A percentile compares a stretch with the other conserved stretches of the same genome.
These are phyloP conservation scores for Sinotaia quadrata DNA, from an alignment of 2,888 invertebrate genomes.

Conservation along the genomic window DNA sequence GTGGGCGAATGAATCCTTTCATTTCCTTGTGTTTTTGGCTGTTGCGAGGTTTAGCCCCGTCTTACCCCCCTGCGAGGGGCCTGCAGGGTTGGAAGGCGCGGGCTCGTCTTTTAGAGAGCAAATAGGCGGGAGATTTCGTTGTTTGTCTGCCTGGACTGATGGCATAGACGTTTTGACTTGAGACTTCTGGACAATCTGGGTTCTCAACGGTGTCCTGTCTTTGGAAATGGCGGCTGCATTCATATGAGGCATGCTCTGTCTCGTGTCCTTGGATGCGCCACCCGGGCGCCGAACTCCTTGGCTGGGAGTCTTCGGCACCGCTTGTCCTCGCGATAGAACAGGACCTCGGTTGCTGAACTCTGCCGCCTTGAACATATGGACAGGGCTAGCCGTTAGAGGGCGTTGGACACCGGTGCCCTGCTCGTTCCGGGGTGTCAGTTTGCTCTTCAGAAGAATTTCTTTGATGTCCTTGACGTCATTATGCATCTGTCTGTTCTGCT, in stretches of 20 bases:
- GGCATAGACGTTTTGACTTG: background rate
- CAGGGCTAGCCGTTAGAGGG: conserved; percentile 23
- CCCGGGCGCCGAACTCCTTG: background rate
- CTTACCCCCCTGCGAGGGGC: background rate
- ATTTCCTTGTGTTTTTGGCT: background rate
- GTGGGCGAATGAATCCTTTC: background rate
- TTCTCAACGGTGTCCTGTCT: background rate
- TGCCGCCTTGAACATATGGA: conserved; percentile 7
- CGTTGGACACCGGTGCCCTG: conserved; percentile 15
- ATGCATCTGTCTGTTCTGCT: conserved; percentile 57
- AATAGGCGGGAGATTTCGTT: background rate
- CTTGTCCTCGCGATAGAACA: background rate
- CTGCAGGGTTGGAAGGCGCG: background rate
- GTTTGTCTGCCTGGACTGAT: background rate
- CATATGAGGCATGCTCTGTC: background rate
- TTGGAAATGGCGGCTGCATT: background rate
- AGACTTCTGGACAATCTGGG: background rate
- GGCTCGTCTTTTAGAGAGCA: conserved; percentile 16
- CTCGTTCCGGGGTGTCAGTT: background rate
- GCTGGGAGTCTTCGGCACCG: background rate
- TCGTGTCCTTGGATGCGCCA: background rate
- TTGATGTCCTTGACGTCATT: conserved; percentile 58
- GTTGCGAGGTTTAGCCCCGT: conserved; percentile 7
- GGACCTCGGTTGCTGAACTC: conserved; percentile 10
- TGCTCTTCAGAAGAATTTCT: conserved; percentile 40